Base-by-base conservation (phyloP, 2,113 vertebrate genomes). In the Xenopus borealis region DNA sequence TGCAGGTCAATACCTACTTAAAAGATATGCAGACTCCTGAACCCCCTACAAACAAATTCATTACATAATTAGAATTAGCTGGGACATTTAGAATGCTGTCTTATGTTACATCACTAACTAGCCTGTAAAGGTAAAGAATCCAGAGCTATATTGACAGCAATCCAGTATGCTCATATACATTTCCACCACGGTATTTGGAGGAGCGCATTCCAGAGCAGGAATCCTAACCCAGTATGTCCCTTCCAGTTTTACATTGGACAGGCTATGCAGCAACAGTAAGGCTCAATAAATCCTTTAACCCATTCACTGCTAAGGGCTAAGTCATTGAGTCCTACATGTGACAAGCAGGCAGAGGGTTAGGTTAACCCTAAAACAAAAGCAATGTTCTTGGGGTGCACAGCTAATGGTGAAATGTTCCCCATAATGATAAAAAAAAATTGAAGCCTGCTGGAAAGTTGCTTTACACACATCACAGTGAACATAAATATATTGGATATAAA, bases 401-500 rank as follows among this genome's bases (percentile, higher is more conserved):
- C 53, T 16, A 55, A 55, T 55, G 17, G 53, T 55, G 18, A 55
- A 55, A 55, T 55, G 62, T 63, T 14, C 3, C 23, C 44, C 66
- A 68, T 30, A 50, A 67, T 67, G 18, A 27, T 30, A 61, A 46
- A 44, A 68, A n/a, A 18, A 44, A 16, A 61, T 14, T 3, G 19
- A 27, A 20, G 55, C 19, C 66, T 14, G 63, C 33, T 33, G 17
- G 17, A 55, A 55, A 30, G 23, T 17, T 64, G 30, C 23, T 67
- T 8, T 23, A 19, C 47, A 69, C 66, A 19, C n/a, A 16, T 53
- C 69, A 58, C 45, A 53, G 13, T 4, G 47, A 58, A 14, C 73
- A 63, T 69, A 69, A 76, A 63, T 69, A 69, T 69, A 76, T 76
- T 63, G 23, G 58, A 63, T 68, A 63, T 70, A 77, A 77, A 70